Evolutionary conservation across 1,140 invertebrate genomes (phyloP).

Genomic region (Laupala kohalensis): DNA sequence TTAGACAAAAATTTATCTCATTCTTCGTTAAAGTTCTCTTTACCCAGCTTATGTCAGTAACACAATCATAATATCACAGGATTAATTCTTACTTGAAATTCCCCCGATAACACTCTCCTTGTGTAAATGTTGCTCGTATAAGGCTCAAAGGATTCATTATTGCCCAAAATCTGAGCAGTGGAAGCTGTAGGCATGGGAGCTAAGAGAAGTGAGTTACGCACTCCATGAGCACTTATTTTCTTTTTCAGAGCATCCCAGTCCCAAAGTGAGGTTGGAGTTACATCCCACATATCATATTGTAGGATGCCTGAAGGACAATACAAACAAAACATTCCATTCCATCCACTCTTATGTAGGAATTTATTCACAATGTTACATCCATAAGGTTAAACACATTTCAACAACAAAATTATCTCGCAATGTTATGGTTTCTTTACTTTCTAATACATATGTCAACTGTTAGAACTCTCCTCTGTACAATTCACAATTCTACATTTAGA

Average conservation of each 20-base stretch:
- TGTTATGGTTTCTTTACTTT: too few relatives aligned
- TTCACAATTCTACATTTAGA: too few relatives aligned
- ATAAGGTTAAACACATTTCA: too few relatives aligned
- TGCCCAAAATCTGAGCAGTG: conserved; percentile 97
- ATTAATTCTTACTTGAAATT: conserved; percentile 47
- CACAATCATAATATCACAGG: background rate
- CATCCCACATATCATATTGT: conserved; percentile 97
- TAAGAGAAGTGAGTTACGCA: conserved; percentile 87
- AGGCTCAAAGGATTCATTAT: conserved; percentile 97
- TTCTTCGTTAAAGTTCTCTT: too few relatives aligned
- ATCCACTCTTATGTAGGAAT: too few relatives aligned
- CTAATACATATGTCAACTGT: too few relatives aligned
- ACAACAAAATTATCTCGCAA: too few relatives aligned
- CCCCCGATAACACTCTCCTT: conserved; percentile 82
- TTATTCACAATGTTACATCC: too few relatives aligned
- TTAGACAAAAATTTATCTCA: too few relatives aligned
- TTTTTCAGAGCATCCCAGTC: conserved; percentile 76
- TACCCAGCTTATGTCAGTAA: too few relatives aligned
- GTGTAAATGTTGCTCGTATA: conserved; percentile 97
- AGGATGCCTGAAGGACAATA: conserved; percentile 57
- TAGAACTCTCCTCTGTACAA: too few relatives aligned
- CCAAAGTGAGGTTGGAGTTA: conserved; percentile 77
- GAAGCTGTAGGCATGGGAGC: conserved; percentile 99
- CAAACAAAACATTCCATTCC: too few relatives aligned
- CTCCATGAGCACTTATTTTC: conserved; percentile 79